Conservation (phyloP, 2,797 vertebrate species). For the Xenops minutus region DNA sequence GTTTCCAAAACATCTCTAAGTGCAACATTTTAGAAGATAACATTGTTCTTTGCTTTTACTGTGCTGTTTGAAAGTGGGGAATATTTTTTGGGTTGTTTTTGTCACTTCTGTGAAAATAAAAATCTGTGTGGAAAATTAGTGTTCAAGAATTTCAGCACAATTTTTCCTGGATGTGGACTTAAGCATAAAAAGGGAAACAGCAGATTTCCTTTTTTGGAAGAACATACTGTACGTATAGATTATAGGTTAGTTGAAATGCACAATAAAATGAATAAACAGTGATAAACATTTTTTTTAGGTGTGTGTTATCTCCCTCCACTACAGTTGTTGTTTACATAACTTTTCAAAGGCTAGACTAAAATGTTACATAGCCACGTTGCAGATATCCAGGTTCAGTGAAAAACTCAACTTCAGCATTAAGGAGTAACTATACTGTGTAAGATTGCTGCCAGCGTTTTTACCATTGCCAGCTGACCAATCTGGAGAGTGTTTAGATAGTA, state of each 20-base stretch:
- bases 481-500: not conserved
- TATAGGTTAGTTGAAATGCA: not conserved
- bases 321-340: not conserved
- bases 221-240: not conserved
- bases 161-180: conserved; percentile 44
- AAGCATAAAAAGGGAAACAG: conserved; percentile 24
- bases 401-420: not conserved
- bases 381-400: not conserved
- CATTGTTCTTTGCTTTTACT: not conserved
- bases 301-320: not conserved
- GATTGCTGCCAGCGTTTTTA: not conserved
- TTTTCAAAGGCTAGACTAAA: not conserved
- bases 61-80: not conserved
- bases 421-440: not conserved
- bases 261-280: not conserved
- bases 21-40: not conserved
- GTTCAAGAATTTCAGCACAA: not conserved
- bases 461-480: not conserved
- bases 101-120: not conserved
- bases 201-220: conserved; percentile 42
- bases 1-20: not conserved
- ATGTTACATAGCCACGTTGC: not conserved
- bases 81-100: not conserved
- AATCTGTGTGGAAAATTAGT: not conserved
- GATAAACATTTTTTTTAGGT: not conserved